Base-by-base conservation (phyloP, 2,113 vertebrate species). In the Notarius lentiginosus region DNA sequence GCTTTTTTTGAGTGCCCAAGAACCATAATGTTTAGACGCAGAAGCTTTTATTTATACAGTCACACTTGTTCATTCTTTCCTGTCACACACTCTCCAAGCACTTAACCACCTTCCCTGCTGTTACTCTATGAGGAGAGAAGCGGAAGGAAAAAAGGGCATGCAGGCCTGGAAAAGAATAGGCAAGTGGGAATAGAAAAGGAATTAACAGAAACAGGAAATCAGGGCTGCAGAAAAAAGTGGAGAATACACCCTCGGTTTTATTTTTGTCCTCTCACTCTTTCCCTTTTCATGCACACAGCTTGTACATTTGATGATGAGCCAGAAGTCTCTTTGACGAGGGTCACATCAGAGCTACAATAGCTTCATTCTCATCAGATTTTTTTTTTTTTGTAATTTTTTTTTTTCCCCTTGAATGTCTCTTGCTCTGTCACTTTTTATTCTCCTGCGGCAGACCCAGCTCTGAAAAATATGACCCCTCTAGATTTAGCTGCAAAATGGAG, bases 261-360 rank as follows among this genome's bases (percentile, higher is more conserved):
- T 63, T 60, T 65, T 65, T 61, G 55, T 60, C 55, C 60, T n/a
- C 4, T 63, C 10, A 41, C 41, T 24, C 15, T 34, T 65, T 49
- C 75, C 18, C 75, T 76, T 72, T 55, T 75, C 10, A 80, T n/a
- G 20, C 65, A 84, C 73, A 73, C 55, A 63, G 77, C 56, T 47
- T 72, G 63, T 83, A 60, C 83, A 68, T 22, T 87, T 90, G 88
- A 84, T 49, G 68, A n/a, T 20, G 22, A 70, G 90, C 88, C 86
- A 89, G 83, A 53, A 70, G 60, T 61, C 55, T 12, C 41, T 79
- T 79, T 79, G 63, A 83, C 55, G 7, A 27, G 24, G 56, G 58
- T 86, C 82, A 86, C 63, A 53, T 63, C 22, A 17, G 53, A 72
- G 86, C 30, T 55, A 68, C 68, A 22, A 41, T 47, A 11, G 77